phyloP scores from a whole-genome alignment of 2,797 vertebrate genomes.

The Hephaestus fuliginosus region DNA sequence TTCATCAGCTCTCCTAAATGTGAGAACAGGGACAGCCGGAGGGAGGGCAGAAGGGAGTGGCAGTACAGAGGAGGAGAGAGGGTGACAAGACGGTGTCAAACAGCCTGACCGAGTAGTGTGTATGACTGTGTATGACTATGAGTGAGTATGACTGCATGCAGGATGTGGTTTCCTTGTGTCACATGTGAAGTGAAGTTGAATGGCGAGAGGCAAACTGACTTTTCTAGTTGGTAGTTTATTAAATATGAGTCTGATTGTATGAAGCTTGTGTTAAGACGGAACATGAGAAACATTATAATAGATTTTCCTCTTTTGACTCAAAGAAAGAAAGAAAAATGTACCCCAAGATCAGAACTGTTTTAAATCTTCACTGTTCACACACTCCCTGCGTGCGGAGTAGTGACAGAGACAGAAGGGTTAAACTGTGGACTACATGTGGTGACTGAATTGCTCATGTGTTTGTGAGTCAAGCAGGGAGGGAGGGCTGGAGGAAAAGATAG shows the following conservation, averaged over 20 bases:
- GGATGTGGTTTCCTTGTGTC: conserved; percentile 34
- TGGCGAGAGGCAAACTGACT: neutral
- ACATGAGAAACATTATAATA: neutral
- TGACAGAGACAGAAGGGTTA: conserved; percentile 61
- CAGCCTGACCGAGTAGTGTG: conserved; percentile 33
- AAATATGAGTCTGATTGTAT: neutral
- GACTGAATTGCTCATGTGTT: conserved; percentile 77
- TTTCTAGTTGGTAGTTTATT: neutral
- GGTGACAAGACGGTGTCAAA: conserved; percentile 22
- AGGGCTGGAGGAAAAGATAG: conserved; percentile 53
- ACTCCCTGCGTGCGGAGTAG: conserved; percentile 12
- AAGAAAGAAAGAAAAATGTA: neutral
- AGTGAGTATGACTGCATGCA: conserved; percentile 2
- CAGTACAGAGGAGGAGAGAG: conserved; percentile 45
- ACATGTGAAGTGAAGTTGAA: neutral
- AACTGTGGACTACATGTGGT: conserved; percentile 50
- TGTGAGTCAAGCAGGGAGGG: conserved; percentile 71
- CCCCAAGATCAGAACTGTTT: neutral
- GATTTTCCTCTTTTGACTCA: neutral
- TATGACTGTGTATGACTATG: conserved; percentile 24
- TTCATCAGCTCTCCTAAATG: conserved; percentile 17
- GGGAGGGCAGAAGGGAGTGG: conserved; percentile 59
- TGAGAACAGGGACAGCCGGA: conserved; percentile 20
- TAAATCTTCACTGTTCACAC: conserved; percentile 9
- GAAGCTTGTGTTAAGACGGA: neutral